Conservation (phyloP, 2,797 vertebrate genomes). For the Squalus acanthias region DNA sequence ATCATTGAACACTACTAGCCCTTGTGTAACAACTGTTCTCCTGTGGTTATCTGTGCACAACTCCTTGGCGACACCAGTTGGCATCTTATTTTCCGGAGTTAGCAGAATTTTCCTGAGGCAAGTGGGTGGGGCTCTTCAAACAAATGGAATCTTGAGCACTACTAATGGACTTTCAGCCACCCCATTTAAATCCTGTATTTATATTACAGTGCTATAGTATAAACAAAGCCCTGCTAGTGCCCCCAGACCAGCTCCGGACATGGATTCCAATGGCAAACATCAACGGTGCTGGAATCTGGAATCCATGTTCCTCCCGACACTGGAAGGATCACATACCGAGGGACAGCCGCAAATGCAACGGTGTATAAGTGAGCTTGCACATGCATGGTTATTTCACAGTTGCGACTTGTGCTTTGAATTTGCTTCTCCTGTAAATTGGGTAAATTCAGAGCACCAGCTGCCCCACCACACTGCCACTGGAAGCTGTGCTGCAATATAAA, state of each 20-base stretch:
- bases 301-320: background rate
- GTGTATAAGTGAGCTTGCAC: background rate
- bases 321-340: background rate
- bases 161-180: background rate
- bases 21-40: background rate
- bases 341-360: background rate
- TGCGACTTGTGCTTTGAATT: background rate
- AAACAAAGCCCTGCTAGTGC: background rate
- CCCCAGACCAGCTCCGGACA: background rate
- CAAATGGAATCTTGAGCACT: background rate
- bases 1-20: background rate
- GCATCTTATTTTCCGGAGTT: background rate
- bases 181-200: background rate
- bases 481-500: background rate
- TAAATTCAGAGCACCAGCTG: background rate
- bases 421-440: background rate
- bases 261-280: background rate
- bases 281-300: background rate
- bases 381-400: background rate
- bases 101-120: background rate
- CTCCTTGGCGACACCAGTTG: background rate
- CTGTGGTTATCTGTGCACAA: background rate
- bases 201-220: background rate
- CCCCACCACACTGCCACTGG: background rate
- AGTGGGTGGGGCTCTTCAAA: background rate